Evolutionary conservation across 2,888 invertebrate species (phyloP).

Genomic region (Orthonevra nobilis): DNA sequence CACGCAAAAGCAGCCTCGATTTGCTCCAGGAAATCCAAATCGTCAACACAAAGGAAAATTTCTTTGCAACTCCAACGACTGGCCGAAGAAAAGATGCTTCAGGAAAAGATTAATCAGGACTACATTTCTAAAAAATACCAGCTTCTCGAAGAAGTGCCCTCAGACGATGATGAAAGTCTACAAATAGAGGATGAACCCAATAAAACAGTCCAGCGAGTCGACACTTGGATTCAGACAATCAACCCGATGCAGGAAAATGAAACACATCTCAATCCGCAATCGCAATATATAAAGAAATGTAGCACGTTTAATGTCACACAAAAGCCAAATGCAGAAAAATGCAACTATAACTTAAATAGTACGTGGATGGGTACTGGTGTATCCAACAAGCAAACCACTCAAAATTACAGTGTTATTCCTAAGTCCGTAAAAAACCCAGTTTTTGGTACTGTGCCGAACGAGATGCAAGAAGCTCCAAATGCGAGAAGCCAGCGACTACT

Average conservation of each 20-base stretch:
- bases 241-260: no score
- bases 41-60: neutral
- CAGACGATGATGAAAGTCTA: no score
- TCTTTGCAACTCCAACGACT: neutral
- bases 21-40: neutral
- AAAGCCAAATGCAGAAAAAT: no score
- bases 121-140: neutral
- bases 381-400: no score
- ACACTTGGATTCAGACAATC: neutral
- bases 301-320: no score
- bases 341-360: no score
- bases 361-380: no score
- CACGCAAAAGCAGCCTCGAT: neutral
- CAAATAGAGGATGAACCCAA: neutral
- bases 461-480: neutral
- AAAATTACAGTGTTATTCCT: no score
- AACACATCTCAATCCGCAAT: no score
- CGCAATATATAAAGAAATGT: neutral
- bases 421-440: no score
- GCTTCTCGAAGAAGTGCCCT: neutral
- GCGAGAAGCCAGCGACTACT: neutral
- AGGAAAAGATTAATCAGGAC: neutral
- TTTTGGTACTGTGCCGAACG: neutral
- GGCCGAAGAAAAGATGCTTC: no score
- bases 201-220: neutral